phyloP scores from a whole-genome alignment of 2,797 vertebrate genomes.

The Brotula barbata region DNA sequence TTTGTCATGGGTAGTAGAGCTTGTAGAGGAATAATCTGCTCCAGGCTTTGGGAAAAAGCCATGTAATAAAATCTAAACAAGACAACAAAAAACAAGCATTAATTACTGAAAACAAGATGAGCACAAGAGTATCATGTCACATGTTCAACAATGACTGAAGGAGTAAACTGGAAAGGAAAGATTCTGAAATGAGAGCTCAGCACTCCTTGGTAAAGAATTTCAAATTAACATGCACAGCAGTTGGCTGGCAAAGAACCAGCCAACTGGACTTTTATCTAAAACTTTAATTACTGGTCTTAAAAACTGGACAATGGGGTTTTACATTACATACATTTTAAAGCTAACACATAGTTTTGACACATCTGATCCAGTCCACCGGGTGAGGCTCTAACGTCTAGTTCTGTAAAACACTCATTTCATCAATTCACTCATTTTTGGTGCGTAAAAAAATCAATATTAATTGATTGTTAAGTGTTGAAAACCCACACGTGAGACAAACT shows the following conservation, averaged over 20 bases:
- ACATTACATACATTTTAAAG: conserved; percentile 36
- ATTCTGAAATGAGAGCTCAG: conserved; percentile 9
- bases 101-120: conserved; percentile 5
- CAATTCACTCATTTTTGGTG: neutral
- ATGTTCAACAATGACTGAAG: neutral
- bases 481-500: neutral
- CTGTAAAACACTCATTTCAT: neutral
- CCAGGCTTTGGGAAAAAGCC: conserved; percentile 90
- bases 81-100: conserved; percentile 16
- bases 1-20: conserved; percentile 85
- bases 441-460: neutral
- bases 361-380: conserved; percentile 43
- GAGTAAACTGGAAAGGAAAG: neutral
- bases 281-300: conserved; percentile 40
- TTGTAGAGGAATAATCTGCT: conserved; percentile 81
- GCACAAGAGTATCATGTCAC: neutral
- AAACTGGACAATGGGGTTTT: conserved; percentile 26
- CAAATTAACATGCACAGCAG: conserved; percentile 45
- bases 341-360: conserved; percentile 45
- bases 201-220: conserved; percentile 38
- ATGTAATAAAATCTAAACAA: conserved; percentile 84
- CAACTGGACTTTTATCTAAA: no score
- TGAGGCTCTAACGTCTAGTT: conserved; percentile 27
- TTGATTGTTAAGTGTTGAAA: neutral
- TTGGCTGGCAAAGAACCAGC: conserved; percentile 23